A percentile compares a stretch with the other conserved stretches of the same genome.
Conservation (phyloP, 2,888 invertebrate genomes). For the Sphaerophoria rueppellii region DNA sequence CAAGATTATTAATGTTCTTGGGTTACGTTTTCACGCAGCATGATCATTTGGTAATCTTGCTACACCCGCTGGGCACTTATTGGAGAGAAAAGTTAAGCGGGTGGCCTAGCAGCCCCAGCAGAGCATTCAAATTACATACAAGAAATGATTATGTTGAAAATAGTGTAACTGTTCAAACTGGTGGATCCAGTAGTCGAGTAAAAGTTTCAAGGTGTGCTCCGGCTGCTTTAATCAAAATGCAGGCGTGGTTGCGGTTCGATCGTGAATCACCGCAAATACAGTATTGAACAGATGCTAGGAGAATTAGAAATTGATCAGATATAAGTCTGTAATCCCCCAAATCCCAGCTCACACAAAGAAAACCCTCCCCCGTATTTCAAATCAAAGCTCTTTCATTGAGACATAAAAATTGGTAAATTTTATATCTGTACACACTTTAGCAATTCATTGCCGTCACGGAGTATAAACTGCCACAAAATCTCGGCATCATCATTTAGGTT, state of each 20-base stretch:
- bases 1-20: constrained; percentile 67
- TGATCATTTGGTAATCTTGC: constrained; percentile 63
- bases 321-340: neutral
- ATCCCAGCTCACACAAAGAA: neutral
- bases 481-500: constrained; percentile 50
- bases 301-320: constrained; percentile 2
- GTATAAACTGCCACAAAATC: constrained; percentile 68
- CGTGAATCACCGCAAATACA: constrained; percentile 13
- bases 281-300: constrained; percentile 59
- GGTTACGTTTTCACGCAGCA: constrained; percentile 60
- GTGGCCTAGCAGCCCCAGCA: constrained; percentile 31
- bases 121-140: constrained; percentile 55
- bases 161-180: constrained; percentile 52
- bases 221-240: neutral
- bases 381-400: constrained; percentile 61
- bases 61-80: constrained; percentile 59
- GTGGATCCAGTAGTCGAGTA: constrained; percentile 19
- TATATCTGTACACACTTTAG: constrained; percentile 45
- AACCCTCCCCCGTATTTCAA: constrained; percentile 52
- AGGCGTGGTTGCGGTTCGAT: neutral
- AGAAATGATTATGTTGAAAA: constrained; percentile 47
- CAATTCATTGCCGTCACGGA: constrained; percentile 70
- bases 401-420: constrained; percentile 45
- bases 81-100: constrained; percentile 23
- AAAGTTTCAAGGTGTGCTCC: constrained; percentile 48